Base-by-base conservation (phyloP, 53 echinoderm and acorn worm genomes). In the Holothuria leucospilota region DNA sequence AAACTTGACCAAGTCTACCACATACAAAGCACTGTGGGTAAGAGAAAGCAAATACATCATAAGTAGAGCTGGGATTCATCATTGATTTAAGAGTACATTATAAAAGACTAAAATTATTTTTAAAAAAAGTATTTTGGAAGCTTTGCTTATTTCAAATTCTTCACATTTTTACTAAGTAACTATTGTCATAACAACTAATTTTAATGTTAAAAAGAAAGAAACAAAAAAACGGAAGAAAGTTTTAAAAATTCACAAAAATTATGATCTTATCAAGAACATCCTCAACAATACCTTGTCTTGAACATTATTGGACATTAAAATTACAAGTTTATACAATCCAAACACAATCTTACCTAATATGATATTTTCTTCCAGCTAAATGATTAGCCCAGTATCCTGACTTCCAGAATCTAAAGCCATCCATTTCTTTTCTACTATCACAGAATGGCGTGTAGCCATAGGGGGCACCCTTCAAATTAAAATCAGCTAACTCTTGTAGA, bases 391-490 rank as follows among this genome's bases (percentile, higher is more conserved):
- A 97, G 89, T 97, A 97, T 9, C 97, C 97, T 0, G 97, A 97
- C 84, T 93, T 97, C 95, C 97, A 95, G 84, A 97, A 97, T 59
- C 97, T 39, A 74, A 97, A 97, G 14, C 97, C 97, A 29, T 97
- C 94, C 97, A 97, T 97, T 69, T 97, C 97, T 60, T 80, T 91
- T 20, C 97, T 85, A 79, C 97, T 97, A 78, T 91, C 90, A 81
- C 97, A 97, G 82, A 97, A 97, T 59, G 97, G 97, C 11, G 95
- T 95, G 81, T 97, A 95, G 39, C 95, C 97, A 77, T 97, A 97
- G 81, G 97, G 97, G 68, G 97, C 94, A 63, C 97, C 97, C 83
- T 95, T 91, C 61, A 97, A 87, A 82, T 95, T 90, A 64, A 95
- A 88, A 77, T 93, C 88, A 9, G 93, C 97, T 64, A 97, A 82